Conservation (phyloP, 2,797 vertebrate genomes). For the Protonibea diacanthus region DNA sequence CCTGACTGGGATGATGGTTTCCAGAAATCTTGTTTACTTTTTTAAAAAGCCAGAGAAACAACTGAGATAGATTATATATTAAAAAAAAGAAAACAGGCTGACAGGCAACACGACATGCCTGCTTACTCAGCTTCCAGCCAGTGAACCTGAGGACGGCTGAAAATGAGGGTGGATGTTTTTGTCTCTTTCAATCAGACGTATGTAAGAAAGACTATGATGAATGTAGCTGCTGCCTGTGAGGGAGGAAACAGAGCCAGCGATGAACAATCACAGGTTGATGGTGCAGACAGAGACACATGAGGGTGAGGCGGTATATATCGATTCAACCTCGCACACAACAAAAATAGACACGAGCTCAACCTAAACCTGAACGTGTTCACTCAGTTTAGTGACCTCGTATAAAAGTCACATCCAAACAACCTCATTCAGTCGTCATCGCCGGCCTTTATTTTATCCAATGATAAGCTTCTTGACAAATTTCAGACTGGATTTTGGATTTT, state of each 20-base stretch:
- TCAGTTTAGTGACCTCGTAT: not conserved
- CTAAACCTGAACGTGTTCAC: not conserved
- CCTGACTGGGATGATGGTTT: not conserved
- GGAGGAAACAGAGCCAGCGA: conserved; percentile 4
- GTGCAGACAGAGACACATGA: conserved; percentile 49
- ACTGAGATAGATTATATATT: not conserved
- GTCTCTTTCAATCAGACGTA: conserved; percentile 40
- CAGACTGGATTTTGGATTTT: not conserved
- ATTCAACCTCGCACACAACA: conserved; percentile 16
- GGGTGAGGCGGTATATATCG: conserved; percentile 7
- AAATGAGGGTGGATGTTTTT: conserved; percentile 23
- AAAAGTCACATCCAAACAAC: not conserved
- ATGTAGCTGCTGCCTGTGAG: conserved; percentile 33
- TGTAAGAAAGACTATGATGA: conserved; percentile 39
- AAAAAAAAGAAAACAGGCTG: not conserved
- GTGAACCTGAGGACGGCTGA: conserved; percentile 32
- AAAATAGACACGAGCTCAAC: not conserved
- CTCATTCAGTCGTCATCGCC: too few species aligned
- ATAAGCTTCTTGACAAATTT: conserved; percentile 9
- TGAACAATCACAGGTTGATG: conserved; percentile 28
- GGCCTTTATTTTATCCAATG: not conserved
- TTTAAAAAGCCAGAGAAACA: conserved; percentile 17
- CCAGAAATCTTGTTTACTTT: conserved; percentile 9
- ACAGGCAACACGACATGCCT: not conserved
- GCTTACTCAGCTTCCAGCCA: conserved; percentile 34